phyloP scores from a whole-genome alignment of 2,113 vertebrate species.

The Argyrosomus japonicus region DNA sequence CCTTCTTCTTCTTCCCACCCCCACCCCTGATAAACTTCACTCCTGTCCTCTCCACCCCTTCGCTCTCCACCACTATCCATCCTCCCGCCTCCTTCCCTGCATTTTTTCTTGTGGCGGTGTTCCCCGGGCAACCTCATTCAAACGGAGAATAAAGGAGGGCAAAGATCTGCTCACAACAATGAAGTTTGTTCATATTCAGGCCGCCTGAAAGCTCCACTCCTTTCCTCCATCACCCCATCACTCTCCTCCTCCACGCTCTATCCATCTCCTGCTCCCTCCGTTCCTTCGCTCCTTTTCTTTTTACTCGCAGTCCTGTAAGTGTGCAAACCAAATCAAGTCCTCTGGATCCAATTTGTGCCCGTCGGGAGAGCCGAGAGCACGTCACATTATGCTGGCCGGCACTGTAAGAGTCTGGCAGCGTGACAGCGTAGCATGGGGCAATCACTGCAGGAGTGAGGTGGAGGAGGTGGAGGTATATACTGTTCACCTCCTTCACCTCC shows the following conservation, averaged over 20 bases:
- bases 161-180: constrained; percentile 80
- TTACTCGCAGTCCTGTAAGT: constrained; percentile 2
- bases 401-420: constrained; percentile 51
- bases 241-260: constrained; percentile 41
- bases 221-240: constrained; percentile 53
- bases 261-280: constrained; percentile 42
- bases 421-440: constrained; percentile 54
- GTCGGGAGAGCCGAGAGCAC: not conserved
- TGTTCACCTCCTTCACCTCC: constrained; percentile 36
- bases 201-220: constrained; percentile 71
- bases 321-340: constrained; percentile 41
- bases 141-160: constrained; percentile 79
- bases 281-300: not conserved
- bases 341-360: constrained; percentile 62
- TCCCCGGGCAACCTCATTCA: constrained; percentile 84
- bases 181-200: constrained; percentile 83
- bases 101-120: constrained; percentile 80
- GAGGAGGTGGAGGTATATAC: constrained; percentile 8
- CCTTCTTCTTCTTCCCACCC: constrained; percentile 27
- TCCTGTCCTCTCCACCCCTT: constrained; percentile 66
- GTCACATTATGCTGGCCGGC: constrained; percentile 36
- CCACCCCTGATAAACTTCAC: constrained; percentile 54
- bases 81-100: constrained; percentile 47
- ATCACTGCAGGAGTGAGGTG: constrained; percentile 27
- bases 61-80: constrained; percentile 48